These are phyloP conservation scores for Luperina testacea DNA, from an alignment of 2,888 invertebrate genomes.

Conservation along the genomic window DNA sequence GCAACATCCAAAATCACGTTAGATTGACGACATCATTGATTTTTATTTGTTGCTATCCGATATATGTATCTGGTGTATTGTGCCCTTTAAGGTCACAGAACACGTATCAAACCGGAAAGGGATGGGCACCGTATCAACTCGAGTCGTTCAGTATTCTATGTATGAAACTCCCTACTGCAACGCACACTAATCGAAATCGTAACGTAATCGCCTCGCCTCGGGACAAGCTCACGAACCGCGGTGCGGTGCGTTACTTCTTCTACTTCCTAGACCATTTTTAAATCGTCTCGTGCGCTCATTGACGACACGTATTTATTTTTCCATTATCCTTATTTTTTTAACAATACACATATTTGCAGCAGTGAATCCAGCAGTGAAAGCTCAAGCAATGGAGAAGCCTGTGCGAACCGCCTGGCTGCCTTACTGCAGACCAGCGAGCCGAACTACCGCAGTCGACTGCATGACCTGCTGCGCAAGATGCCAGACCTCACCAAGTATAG, in stretches of 20 bases:
- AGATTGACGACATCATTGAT: neutral
- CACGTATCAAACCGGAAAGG: too few relatives aligned
- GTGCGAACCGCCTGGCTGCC: constrained; percentile 78
- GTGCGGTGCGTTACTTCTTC: too few relatives aligned
- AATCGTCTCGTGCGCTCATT: neutral
- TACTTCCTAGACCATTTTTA: neutral
- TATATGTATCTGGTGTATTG: too few relatives aligned
- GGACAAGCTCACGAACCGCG: too few relatives aligned
- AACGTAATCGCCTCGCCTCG: too few relatives aligned
- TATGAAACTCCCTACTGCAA: too few relatives aligned
- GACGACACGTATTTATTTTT: neutral
- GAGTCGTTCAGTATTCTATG: too few relatives aligned
- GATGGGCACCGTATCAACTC: too few relatives aligned
- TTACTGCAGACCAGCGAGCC: constrained; percentile 82
- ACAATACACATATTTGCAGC: neutral
- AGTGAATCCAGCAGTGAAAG: constrained; percentile 75
- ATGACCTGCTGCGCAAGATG: constrained; percentile 80
- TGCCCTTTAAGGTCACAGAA: too few relatives aligned
- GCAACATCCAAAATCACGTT: neutral
- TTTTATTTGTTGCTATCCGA: too few relatives aligned
- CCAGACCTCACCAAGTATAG: constrained; percentile 76
- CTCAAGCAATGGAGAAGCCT: constrained; percentile 71
- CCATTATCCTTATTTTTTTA: neutral
- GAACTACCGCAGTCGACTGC: constrained; percentile 78
- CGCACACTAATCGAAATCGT: too few relatives aligned